Base-by-base conservation (phyloP, 2,888 invertebrate species). In the Apamea crenata region DNA sequence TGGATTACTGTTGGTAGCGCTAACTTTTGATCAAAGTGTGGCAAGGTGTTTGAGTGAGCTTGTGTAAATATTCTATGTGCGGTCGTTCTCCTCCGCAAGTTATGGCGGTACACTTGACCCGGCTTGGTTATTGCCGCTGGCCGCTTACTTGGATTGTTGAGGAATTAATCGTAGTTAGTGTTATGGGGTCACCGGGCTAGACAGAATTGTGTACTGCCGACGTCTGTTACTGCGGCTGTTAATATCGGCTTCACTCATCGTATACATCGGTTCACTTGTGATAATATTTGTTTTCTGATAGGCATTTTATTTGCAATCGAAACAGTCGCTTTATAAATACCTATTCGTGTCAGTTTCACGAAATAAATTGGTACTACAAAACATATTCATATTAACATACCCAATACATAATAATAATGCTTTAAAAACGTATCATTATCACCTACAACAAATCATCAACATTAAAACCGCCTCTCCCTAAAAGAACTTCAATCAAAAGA, bases 11-110 rank as follows among this genome's bases (percentile, higher is more conserved):
- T 68, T 47, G 65, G 79, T 68, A 77, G 71, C 50, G 56, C 67
- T 80, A 88, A 89, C 83, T 88, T 90, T 89, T 82, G 91, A 90
- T 92, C 90, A 92, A 91, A 90, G 85, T 73, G 70, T 82, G 74
- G 84, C 70, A 84, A 82, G 83, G 83, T 85, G 84, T 87, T 85
- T 81, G 83, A 87, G 84, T 84, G 84, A 88, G 87, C 84, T 85
- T 66, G 83, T 88, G 91, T 94, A 92, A 94, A 94, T 94, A 94
- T 94, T 94, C 88, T 91, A 91, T 90, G 91, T 91, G 93, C 91
- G 93, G 93, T 92, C 88, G 82, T 89, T 84, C 78, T 75, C 88
- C 78, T 75, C 88, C 83, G 87, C 90, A 89, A 93, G 92, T 94
- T 93, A 93, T 90, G 85, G 91, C 80, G 92, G 92, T 91, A 83